These are phyloP conservation scores for Eupithecia exiguata DNA, from an alignment of 2,888 invertebrate species.

Conservation along the genomic window DNA sequence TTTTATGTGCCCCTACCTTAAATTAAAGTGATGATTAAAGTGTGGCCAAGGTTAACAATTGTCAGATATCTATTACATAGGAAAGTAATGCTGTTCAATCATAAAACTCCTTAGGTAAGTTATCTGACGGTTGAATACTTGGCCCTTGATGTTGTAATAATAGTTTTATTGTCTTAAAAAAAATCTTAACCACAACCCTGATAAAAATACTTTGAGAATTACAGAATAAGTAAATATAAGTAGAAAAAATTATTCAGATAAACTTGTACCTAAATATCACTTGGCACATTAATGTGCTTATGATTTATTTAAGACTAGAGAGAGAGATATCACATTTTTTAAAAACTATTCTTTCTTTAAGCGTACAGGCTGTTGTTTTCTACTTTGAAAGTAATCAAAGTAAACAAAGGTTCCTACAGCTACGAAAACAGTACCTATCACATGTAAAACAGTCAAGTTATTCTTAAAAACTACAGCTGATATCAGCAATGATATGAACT, in stretches of 20 bases:
- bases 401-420: constrained; percentile 72
- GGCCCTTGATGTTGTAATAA: not conserved
- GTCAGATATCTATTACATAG: not conserved
- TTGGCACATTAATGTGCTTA: not conserved
- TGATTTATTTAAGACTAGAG: constrained; percentile 1
- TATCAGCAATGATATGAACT: constrained; percentile 71
- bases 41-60: not conserved
- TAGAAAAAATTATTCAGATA: not conserved
- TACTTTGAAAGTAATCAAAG: constrained; percentile 68
- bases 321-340: not conserved
- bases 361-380: constrained; percentile 64
- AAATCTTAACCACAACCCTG: not conserved
- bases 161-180: not conserved
- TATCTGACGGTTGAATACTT: not conserved
- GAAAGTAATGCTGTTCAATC: not conserved
- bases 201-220: not conserved
- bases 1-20: constrained; percentile 21
- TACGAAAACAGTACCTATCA: constrained; percentile 68
- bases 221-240: not conserved
- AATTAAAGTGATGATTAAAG: constrained; percentile 23
- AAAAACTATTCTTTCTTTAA: constrained; percentile 49
- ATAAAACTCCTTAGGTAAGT: not conserved
- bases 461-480: constrained; percentile 76
- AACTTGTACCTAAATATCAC: not conserved
- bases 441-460: constrained; percentile 69